Base-by-base conservation (phyloP, 2,888 invertebrate genomes). In the Zygogramma bicolorata region DNA sequence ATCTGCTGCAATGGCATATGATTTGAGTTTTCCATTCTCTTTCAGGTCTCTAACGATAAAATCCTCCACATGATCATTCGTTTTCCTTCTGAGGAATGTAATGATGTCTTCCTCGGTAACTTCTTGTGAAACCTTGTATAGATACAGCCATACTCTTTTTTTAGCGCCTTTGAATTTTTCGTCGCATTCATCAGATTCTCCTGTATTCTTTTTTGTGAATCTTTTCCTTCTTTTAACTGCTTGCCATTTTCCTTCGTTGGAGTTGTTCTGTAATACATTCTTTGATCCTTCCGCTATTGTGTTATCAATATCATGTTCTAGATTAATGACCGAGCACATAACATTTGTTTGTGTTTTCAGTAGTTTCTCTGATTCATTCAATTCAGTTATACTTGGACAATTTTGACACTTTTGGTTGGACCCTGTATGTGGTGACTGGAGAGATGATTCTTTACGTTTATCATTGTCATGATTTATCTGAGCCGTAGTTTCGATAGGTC, bases 31-130 rank as follows among this genome's bases (percentile, higher is more conserved):
- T 34, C 59, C 58, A 58, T 58, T 27, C 15, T 58, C 58, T 27
- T 29, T 58, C 58, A 27, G 1, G 58, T 58, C 58, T 58, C 58
- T 58, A 58, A 58, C n/a, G 58, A 58, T 58, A 27, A 27, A 58
- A 58, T 58, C 58, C 27, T 58, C 27, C 58, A 25, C 58, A 58
- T 58, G 27, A 58, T 58, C 29, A 10, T 58, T 13, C 1, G 1
- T 59, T 59, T 34, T 59, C 34, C 18, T 59, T 59, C 31, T 59
- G 20, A 59, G 59, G 59, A 59, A 59, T 61, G 61, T 20, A 20
- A 40, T 61, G 40, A 61, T 61, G 38, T 61, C 61, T 61, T 61
- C 61, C 61, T 61, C 38, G 40, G 61, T 61, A 61, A 61, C 61
- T 61, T 61, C 61, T 38, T 61, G 61, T 61, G 38, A 59, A 18